Conservation (phyloP, 2,888 invertebrate species). For the Alsophila aescularia region DNA sequence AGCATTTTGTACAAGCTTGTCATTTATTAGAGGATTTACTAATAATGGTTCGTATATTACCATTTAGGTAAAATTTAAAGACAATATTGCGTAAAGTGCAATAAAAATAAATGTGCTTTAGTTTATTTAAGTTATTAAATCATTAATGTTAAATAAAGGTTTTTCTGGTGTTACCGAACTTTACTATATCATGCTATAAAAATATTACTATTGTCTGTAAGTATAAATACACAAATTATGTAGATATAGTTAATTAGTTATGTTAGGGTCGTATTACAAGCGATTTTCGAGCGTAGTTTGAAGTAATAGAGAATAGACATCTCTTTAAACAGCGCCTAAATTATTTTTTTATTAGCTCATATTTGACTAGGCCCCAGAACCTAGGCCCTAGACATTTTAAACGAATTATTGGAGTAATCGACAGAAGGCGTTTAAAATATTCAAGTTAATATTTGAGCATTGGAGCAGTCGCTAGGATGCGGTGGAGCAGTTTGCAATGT, state of each 20-base stretch:
- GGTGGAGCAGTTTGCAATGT: too few species aligned
- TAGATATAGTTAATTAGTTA: slow-evolving; percentile 2
- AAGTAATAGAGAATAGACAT: too few species aligned
- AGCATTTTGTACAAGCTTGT: slow-evolving; percentile 11
- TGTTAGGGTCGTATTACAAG: slow-evolving; percentile 11
- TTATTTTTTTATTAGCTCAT: too few species aligned
- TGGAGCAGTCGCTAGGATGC: too few species aligned
- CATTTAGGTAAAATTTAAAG: slow-evolving; percentile 43
- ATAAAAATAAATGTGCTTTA: slow-evolving; percentile 65
- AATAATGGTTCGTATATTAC: slow-evolving; percentile 9
- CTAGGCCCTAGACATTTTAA: too few species aligned
- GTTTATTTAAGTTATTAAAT: slow-evolving; percentile 34
- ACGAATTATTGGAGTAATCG: too few species aligned
- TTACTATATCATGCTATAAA: slow-evolving; percentile 28
- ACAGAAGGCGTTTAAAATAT: too few species aligned
- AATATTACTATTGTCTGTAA: slow-evolving; percentile 34
- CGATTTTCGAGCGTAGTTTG: slow-evolving; percentile 1
- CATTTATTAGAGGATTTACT: slow-evolving; percentile 3
- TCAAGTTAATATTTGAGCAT: too few species aligned
- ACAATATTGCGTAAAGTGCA: slow-evolving; percentile 67
- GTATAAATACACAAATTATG: slow-evolving; percentile 42
- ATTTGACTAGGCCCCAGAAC: too few species aligned
- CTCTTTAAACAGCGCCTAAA: too few species aligned
- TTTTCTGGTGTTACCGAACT: slow-evolving; percentile 46
- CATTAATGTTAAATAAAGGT: slow-evolving; percentile 23